Evolutionary conservation across 2,797 vertebrate species (phyloP).

Genomic region (Crax fasciolata): DNA sequence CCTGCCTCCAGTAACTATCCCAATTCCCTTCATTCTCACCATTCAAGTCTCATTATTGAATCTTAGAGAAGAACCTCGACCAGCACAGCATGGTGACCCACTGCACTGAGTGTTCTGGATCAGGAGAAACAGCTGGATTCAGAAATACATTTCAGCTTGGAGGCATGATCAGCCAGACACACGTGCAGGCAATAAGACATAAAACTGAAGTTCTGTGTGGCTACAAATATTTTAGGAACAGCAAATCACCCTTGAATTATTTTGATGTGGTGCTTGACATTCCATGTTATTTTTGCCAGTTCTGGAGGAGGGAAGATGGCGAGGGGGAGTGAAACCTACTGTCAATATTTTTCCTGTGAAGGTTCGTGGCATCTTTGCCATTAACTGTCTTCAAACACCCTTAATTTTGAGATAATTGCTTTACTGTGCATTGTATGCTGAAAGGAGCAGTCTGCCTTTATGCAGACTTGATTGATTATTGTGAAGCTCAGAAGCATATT

Average conservation of each 20-base stretch:
- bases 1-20: neutral
- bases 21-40: constrained; percentile 12
- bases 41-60: neutral
- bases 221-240: constrained; percentile 39
- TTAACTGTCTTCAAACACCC: neutral
- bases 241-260: constrained; percentile 46
- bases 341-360: constrained; percentile 43
- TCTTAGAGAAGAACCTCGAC: neutral
- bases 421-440: neutral
- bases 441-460: neutral
- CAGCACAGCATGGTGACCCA: neutral
- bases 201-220: neutral
- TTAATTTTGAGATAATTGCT: neutral
- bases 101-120: neutral
- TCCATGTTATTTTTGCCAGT: constrained; percentile 47
- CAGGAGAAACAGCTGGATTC: neutral
- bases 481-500: neutral
- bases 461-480: neutral
- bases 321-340: constrained; percentile 59
- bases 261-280: constrained; percentile 31
- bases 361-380: neutral
- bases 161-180: neutral
- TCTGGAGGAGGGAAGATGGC: constrained; percentile 20
- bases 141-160: neutral
- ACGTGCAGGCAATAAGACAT: neutral